phyloP scores from a whole-genome alignment of 2,888 invertebrate genomes.

The Eupeodes luniger region DNA sequence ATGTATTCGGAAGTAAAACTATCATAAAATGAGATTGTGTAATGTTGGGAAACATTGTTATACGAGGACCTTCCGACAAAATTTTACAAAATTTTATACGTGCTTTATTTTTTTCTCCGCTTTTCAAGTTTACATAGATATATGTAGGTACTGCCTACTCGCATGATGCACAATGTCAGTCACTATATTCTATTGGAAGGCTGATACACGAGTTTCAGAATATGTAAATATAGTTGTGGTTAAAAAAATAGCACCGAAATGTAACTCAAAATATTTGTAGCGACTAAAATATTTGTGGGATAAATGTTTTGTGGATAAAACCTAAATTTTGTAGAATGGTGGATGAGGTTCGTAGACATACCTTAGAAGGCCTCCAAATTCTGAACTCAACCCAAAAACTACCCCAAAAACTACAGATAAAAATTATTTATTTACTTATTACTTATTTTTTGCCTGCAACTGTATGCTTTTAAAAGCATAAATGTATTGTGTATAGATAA shows the following conservation, averaged over 20 bases:
- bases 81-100: not conserved
- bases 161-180: conserved; percentile 34
- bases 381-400: no score
- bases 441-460: no score
- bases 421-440: no score
- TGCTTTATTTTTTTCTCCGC: conserved; percentile 4
- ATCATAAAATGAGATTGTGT: not conserved
- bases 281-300: no score
- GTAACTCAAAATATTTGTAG: no score
- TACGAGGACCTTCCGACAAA: not conserved
- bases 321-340: no score
- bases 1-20: not conserved
- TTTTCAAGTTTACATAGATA: not conserved
- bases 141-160: not conserved
- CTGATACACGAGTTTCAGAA: not conserved
- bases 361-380: no score
- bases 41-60: not conserved
- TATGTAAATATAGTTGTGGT: not conserved
- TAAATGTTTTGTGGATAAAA: no score
- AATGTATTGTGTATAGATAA: conserved; percentile 55
- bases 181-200: conserved; percentile 30
- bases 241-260: no score
- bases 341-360: no score
- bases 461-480: conserved; percentile 41
- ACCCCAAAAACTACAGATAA: no score